Evolutionary conservation across 2,113 vertebrate genomes (phyloP).

Genomic region (Lynx canadensis): DNA sequence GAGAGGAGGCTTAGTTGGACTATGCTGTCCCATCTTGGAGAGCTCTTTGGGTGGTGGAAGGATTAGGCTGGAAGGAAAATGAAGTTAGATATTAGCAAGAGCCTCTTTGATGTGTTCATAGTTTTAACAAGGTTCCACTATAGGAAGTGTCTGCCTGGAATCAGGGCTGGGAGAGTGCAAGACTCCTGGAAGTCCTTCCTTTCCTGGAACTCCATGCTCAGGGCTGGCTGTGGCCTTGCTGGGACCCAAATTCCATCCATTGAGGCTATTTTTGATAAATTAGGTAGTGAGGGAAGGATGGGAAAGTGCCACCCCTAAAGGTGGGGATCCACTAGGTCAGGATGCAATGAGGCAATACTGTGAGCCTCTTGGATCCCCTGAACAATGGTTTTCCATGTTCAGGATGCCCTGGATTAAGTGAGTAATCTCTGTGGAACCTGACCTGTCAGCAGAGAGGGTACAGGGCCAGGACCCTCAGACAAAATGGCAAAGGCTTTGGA

Average conservation of each 20-base stretch:
- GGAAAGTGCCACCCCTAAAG: background rate
- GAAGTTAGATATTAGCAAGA: background rate
- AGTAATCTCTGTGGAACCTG: background rate
- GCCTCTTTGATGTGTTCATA: background rate
- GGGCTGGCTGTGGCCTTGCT: slow-evolving; percentile 20
- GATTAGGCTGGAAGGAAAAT: background rate
- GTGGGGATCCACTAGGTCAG: slow-evolving; percentile 43
- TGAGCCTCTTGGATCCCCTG: background rate
- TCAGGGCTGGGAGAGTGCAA: background rate
- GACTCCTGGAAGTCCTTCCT: background rate
- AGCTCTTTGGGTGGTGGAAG: background rate
- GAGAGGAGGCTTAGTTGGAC: background rate
- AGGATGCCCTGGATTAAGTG: background rate
- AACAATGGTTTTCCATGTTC: slow-evolving; percentile 33
- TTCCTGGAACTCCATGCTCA: background rate
- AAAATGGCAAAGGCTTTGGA: background rate
- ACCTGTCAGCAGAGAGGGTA: background rate
- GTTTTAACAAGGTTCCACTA: background rate
- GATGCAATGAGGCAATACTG: background rate
- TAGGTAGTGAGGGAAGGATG: background rate
- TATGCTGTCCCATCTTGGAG: background rate
- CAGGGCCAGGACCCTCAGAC: background rate
- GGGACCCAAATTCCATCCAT: background rate
- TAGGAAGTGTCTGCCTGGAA: background rate
- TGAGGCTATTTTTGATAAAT: slow-evolving; percentile 4